phyloP scores from a whole-genome alignment of 2,797 vertebrate genomes.

The Muscicapa striata region DNA sequence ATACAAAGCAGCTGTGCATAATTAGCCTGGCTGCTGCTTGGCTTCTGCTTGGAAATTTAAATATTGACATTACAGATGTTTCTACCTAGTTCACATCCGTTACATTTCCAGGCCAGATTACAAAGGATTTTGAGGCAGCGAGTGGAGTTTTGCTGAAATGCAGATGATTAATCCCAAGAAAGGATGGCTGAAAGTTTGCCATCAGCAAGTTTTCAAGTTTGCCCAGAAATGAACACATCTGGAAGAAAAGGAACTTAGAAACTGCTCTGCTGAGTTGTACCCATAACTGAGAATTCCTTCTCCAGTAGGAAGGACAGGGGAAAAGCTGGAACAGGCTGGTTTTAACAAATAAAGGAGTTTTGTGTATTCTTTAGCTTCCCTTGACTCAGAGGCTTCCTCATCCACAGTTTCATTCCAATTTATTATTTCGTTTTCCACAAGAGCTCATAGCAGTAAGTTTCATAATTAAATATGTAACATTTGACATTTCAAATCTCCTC shows the following conservation, averaged over 20 bases:
- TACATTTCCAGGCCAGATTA: neutral
- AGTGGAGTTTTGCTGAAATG: neutral
- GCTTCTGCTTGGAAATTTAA: constrained; percentile 1
- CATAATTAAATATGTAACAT: neutral
- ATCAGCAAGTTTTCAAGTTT: neutral
- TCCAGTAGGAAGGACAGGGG: neutral
- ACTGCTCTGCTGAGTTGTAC: neutral
- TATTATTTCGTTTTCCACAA: neutral
- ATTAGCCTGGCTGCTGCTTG: constrained; percentile 5
- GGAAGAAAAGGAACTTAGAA: neutral
- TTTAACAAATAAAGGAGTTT: neutral
- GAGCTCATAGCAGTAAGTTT: neutral
- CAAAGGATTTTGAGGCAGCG: neutral
- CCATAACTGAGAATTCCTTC: neutral
- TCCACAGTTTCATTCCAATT: neutral
- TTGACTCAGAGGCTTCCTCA: neutral
- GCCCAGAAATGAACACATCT: neutral
- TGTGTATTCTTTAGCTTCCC: neutral
- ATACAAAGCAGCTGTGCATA: neutral
- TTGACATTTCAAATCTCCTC: neutral
- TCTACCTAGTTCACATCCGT: neutral
- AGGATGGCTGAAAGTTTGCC: neutral
- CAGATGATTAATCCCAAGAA: neutral
- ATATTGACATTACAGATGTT: constrained; percentile 15
- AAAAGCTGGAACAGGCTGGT: neutral